Conservation (phyloP, 2,113 vertebrate genomes). For the Eclectus roratus region DNA sequence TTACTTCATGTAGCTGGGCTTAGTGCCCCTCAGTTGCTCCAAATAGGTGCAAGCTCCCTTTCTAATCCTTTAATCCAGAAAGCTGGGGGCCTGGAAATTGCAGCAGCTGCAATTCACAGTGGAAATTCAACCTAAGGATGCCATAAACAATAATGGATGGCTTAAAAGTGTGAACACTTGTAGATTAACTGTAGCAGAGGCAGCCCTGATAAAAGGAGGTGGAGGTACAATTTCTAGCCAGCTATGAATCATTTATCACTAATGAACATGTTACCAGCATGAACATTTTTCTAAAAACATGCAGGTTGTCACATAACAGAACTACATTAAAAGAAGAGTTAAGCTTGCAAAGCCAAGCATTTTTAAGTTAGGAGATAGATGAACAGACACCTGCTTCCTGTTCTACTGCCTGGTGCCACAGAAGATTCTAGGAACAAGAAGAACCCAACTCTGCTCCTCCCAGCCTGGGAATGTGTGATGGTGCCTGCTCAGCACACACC, state of each 20-base stretch:
- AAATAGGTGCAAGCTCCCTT: constrained; percentile 33
- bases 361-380: neutral
- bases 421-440: neutral
- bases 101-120: constrained; percentile 27
- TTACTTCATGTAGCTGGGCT: constrained; percentile 1
- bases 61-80: constrained; percentile 60
- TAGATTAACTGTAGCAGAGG: constrained; percentile 20
- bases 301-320: neutral
- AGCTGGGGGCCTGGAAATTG: constrained; percentile 19
- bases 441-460: neutral
- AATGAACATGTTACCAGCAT: neutral
- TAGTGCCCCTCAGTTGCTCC: constrained; percentile 8
- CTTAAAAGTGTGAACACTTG: neutral
- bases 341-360: neutral
- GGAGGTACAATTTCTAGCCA: neutral
- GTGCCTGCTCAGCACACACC: neutral
- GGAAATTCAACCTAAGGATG: constrained; percentile 18
- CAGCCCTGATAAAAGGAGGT: neutral
- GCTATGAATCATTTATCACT: neutral
- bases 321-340: neutral
- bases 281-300: neutral
- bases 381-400: neutral
- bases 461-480: neutral
- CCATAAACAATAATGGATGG: neutral
- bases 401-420: neutral